phyloP scores from a whole-genome alignment of 2,888 invertebrate genomes.

The Stenichneumon culpator region DNA sequence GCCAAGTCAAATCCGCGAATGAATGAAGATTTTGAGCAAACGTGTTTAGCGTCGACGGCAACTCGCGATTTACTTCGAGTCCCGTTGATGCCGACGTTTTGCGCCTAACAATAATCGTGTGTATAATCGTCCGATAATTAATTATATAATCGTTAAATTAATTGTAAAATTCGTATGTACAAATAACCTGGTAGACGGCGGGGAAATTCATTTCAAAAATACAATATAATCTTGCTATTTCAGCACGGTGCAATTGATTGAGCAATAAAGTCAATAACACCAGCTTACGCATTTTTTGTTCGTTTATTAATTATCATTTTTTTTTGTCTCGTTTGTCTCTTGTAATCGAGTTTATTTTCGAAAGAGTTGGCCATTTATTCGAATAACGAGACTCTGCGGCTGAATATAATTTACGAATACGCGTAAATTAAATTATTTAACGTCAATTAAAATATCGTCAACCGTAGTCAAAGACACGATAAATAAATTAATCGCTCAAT shows the following conservation, averaged over 20 bases:
- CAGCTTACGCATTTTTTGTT: slow-evolving; percentile 10
- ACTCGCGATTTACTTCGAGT: not conserved
- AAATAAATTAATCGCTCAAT: not conserved
- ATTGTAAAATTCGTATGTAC: slow-evolving; percentile 58
- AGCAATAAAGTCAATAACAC: slow-evolving; percentile 56
- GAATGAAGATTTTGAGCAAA: slow-evolving; percentile 34
- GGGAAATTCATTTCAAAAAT: slow-evolving; percentile 53
- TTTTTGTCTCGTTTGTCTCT: not conserved
- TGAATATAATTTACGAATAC: slow-evolving; percentile 7
- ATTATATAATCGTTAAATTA: slow-evolving; percentile 34
- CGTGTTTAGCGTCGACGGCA: slow-evolving; percentile 3
- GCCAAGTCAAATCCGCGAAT: not conserved
- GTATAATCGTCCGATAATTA: slow-evolving; percentile 31
- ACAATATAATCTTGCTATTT: slow-evolving; percentile 53
- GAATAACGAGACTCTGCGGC: slow-evolving; percentile 1
- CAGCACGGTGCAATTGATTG: slow-evolving; percentile 56
- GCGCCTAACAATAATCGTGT: slow-evolving; percentile 28
- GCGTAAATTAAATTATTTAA: not conserved
- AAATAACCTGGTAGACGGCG: slow-evolving; percentile 50
- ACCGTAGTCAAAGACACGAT: not conserved
- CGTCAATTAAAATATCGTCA: not conserved
- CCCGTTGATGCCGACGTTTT: not conserved
- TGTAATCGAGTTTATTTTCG: slow-evolving; percentile 13
- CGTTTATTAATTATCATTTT: not conserved
- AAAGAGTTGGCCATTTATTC: slow-evolving; percentile 8